phyloP scores from a whole-genome alignment of 2,113 vertebrate species.

The Cynoglossus semilaevis region DNA sequence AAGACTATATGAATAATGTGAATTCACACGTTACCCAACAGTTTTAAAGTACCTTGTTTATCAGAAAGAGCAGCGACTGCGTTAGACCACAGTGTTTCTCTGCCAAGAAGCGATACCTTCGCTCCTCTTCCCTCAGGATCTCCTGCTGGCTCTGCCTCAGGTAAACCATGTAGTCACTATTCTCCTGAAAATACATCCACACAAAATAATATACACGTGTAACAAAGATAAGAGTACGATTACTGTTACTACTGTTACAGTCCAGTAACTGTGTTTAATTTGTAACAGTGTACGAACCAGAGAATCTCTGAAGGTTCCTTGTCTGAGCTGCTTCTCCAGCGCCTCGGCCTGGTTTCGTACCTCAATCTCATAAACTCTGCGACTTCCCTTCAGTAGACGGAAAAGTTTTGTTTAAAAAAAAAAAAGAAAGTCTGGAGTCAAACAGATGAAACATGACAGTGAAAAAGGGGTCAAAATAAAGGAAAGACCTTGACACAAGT shows the following conservation, averaged over 20 bases:
- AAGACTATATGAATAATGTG: no score
- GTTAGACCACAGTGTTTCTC: constrained; percentile 88
- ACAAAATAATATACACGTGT: neutral
- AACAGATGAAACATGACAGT: neutral
- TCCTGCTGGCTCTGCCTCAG: constrained; percentile 87
- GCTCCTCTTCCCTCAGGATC: constrained; percentile 89
- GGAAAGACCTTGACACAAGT: no score
- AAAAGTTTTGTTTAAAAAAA: neutral
- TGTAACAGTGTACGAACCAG: constrained; percentile 37
- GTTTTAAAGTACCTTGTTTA: constrained; percentile 72
- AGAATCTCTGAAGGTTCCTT: constrained; percentile 79
- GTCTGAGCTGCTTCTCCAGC: constrained; percentile 87
- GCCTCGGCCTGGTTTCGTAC: constrained; percentile 83
- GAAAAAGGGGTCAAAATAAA: no score
- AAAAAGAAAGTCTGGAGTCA: neutral
- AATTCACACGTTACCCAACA: no score
- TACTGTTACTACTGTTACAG: no score
- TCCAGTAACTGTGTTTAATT: neutral
- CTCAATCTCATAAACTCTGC: constrained; percentile 90
- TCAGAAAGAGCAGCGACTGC: constrained; percentile 77
- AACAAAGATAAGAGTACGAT: neutral
- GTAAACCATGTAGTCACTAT: constrained; percentile 81
- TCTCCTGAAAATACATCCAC: constrained; percentile 61
- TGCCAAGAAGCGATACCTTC: constrained; percentile 92
- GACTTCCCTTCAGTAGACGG: constrained; percentile 81